Conservation (phyloP, 92 coral and sea anemone species). For the Hydrozoanthus gracilis region DNA sequence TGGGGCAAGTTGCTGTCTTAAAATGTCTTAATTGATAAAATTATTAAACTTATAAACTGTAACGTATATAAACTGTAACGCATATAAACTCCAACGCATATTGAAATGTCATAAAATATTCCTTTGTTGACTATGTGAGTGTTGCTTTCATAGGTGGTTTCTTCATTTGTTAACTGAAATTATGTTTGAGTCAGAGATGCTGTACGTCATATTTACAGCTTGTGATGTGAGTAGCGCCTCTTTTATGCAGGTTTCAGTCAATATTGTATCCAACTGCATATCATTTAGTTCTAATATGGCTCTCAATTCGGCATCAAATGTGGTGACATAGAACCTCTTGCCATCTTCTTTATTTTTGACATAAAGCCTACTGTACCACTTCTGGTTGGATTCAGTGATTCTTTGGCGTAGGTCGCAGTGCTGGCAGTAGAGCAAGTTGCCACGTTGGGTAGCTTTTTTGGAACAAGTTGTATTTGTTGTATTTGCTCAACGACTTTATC, state of each 20-base stretch:
- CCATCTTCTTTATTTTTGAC: constrained; percentile 51
- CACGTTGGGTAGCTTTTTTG: constrained; percentile 54
- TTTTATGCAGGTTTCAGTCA: constrained; percentile 53
- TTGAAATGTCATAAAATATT: constrained; percentile 45
- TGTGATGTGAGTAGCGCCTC: constrained; percentile 55
- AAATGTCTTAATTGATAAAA: constrained; percentile 42
- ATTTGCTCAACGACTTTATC: constrained; percentile 52
- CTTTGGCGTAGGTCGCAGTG: constrained; percentile 54
- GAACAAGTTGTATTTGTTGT: constrained; percentile 55
- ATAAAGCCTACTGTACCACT: constrained; percentile 55
- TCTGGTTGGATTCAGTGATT: constrained; percentile 53
- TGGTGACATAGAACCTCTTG: constrained; percentile 55
- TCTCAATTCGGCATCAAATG: constrained; percentile 54
- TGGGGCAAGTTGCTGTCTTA: constrained; percentile 41
- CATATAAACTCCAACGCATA: constrained; percentile 46
- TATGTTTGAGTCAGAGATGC: constrained; percentile 50
- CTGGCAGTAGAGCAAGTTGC: constrained; percentile 54
- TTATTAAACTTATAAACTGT: constrained; percentile 43
- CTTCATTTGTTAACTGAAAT: constrained; percentile 45
- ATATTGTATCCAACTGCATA: constrained; percentile 51
- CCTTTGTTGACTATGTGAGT: constrained; percentile 47
- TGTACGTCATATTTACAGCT: constrained; percentile 47
- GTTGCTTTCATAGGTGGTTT: constrained; percentile 45
- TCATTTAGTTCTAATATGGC: constrained; percentile 56
- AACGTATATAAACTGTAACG: constrained; percentile 40